These are phyloP conservation scores for Aelia acuminata DNA, from an alignment of 2,888 invertebrate species.

Conservation along the genomic window DNA sequence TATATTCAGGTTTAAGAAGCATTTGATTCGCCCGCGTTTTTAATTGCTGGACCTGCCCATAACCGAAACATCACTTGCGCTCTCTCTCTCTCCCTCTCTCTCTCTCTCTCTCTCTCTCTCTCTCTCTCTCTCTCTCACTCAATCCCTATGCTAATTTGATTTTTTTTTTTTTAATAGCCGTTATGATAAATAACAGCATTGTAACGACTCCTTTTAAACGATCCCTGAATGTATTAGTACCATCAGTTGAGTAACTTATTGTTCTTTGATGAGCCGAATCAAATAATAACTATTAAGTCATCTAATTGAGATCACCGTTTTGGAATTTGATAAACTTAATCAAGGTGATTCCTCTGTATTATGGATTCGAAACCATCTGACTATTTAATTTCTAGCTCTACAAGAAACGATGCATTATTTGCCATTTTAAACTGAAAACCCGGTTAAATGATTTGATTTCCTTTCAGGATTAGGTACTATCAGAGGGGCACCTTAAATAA, in stretches of 20 bases:
- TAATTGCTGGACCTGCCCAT: neutral
- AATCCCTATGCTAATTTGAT: neutral
- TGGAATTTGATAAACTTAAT: neutral
- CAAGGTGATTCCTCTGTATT: too few species aligned
- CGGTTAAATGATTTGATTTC: too few species aligned
- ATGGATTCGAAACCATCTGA: too few species aligned
- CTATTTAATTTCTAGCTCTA: too few species aligned
- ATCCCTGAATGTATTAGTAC: neutral
- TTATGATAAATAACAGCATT: conserved; percentile 9
- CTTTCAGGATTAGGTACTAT: too few species aligned
- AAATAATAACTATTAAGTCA: neutral
- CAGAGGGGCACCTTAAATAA: too few species aligned
- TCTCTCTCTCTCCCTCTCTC: conserved; percentile 42
- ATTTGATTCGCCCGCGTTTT: conserved; percentile 12
- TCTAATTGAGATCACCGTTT: neutral
- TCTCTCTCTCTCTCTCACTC: conserved; percentile 33
- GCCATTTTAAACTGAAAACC: too few species aligned
- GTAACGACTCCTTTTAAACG: neutral
- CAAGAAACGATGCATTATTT: too few species aligned
- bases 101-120: conserved; percentile 54
- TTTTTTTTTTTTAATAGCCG: neutral
- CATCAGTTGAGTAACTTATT: neutral
- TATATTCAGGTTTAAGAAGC: neutral
- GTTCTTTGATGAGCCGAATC: neutral
- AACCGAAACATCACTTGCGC: neutral